A percentile compares a stretch with the other conserved stretches of the same genome.
phyloP scores from a whole-genome alignment of 2,888 invertebrate genomes.

The Pammene aurita region DNA sequence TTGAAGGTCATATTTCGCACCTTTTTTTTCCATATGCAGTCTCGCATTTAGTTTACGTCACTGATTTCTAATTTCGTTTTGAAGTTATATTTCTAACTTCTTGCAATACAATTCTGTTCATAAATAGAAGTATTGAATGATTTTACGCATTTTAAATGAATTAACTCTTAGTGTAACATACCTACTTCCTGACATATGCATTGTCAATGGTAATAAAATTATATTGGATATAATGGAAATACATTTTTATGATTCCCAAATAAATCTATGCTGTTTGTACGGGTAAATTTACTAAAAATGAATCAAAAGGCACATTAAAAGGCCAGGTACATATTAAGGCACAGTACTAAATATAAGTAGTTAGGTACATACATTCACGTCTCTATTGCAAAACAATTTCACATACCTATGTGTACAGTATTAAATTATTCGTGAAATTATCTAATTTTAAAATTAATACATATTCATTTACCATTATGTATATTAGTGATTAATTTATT shows the following conservation, averaged over 20 bases:
- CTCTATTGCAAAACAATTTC: conserved; percentile 54
- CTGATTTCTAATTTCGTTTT: no score
- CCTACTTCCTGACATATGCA: no score
- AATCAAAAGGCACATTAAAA: conserved; percentile 59
- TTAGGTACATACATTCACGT: conserved; percentile 40
- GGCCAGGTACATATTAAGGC: conserved; percentile 62
- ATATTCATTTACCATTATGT: conserved; percentile 11
- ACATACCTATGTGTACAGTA: conserved; percentile 30
- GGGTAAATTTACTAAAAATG: conserved; percentile 20
- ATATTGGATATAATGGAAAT: not conserved
- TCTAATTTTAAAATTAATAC: conserved; percentile 28
- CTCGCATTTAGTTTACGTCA: no score
- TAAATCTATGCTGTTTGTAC: not conserved
- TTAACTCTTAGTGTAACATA: no score
- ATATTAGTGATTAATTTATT: conserved; percentile 28
- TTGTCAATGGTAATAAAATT: conserved; percentile 12
- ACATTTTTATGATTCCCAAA: not conserved
- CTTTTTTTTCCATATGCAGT: no score
- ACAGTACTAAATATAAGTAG: conserved; percentile 53
- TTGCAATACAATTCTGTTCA: no score
- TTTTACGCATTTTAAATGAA: no score
- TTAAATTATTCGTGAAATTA: conserved; percentile 38
- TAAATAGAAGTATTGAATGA: no score
- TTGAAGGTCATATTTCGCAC: no score
- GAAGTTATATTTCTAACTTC: no score